A percentile compares a stretch with the other conserved stretches of the same genome.
Conservation (phyloP, 2,113 vertebrate genomes). For the Lepus europaeus region DNA sequence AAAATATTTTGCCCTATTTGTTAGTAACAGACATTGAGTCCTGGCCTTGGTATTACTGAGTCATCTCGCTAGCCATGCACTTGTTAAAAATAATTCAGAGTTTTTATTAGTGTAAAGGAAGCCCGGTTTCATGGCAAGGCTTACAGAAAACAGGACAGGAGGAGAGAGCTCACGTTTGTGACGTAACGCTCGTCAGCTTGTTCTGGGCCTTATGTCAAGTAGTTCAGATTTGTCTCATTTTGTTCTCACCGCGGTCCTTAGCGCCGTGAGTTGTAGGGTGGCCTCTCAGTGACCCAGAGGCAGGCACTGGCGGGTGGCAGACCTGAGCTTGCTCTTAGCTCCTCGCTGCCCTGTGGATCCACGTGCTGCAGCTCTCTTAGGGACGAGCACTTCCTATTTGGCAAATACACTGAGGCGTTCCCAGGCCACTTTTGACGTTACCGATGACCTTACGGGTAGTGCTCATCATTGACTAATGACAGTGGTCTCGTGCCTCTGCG, state of each 20-base stretch:
- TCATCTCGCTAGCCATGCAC: not conserved
- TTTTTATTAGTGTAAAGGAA: not conserved
- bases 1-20: not conserved
- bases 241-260: not conserved
- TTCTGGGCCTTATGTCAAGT: not conserved
- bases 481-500: accelerated
- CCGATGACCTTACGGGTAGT: accelerated
- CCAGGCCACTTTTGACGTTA: not conserved
- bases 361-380: accelerated
- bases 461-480: too few species aligned
- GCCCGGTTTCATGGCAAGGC: not conserved
- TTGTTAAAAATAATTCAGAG: constrained; percentile 27
- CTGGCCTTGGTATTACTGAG: constrained; percentile 27
- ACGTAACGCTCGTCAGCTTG: not conserved
- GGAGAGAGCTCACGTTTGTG: not conserved
- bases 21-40: constrained; percentile 24
- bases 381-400: not conserved
- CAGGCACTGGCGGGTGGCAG: accelerated
- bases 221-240: not conserved
- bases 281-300: not conserved
- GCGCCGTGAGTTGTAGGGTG: not conserved
- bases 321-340: accelerated
- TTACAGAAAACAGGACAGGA: not conserved
- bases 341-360: not conserved
- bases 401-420: not conserved